Percentiles rank a stretch among this genome's conserved stretches.
Conservation (phyloP, 2,888 invertebrate genomes). For the Conistra vaccinii region DNA sequence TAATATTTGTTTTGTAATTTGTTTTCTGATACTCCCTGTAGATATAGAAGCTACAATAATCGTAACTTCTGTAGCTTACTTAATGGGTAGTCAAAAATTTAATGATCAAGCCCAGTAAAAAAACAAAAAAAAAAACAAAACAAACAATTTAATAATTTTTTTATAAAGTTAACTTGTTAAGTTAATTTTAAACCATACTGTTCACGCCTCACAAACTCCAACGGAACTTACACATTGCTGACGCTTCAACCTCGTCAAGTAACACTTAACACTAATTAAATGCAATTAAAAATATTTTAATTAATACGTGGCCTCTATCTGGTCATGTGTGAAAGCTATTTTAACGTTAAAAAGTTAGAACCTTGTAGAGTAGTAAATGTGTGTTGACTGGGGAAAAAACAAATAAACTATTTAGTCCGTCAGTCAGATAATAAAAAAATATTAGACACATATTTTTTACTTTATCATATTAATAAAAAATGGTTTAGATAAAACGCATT, state of each 20-base stretch:
- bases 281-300: conserved; percentile 51
- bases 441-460: no score
- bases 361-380: background rate
- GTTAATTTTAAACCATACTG: conserved; percentile 9
- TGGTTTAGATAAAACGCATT: no score
- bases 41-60: no score
- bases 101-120: background rate
- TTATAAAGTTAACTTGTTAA: background rate
- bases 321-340: conserved; percentile 39
- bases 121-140: no score
- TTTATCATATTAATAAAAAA: no score
- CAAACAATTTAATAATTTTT: no score
- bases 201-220: conserved; percentile 41
- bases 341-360: background rate
- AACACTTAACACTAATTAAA: conserved; percentile 52
- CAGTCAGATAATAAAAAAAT: no score
- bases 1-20: no score
- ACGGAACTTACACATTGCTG: conserved; percentile 24
- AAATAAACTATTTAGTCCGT: no score
- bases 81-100: background rate
- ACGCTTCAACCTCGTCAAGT: conserved; percentile 37
- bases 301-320: conserved; percentile 45
- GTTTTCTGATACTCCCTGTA: no score
- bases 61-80: no score
- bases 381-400: no score